Percentiles rank a stretch among this genome's conserved stretches.
phyloP scores from a whole-genome alignment of 2,797 vertebrate genomes.

The Toxotes lorentzi region DNA sequence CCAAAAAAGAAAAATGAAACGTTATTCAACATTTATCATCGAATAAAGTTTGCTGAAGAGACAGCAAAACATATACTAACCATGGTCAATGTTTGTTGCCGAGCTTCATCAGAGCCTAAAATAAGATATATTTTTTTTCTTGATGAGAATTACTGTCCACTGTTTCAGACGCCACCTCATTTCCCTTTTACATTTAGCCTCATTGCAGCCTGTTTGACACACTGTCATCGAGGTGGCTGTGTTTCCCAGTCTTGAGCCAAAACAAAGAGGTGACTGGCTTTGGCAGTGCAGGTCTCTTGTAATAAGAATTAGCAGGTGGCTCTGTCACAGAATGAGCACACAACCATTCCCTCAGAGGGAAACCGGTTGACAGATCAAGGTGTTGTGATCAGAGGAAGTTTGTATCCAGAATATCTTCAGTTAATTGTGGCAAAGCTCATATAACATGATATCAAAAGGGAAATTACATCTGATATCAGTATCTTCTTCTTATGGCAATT shows the following conservation, averaged over 20 bases:
- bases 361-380: not conserved
- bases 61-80: not conserved
- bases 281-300: not conserved
- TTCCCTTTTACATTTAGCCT: not conserved
- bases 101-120: constrained; percentile 3
- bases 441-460: not conserved
- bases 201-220: not conserved
- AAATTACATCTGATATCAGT: not conserved
- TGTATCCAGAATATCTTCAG: constrained; percentile 1
- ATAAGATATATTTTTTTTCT: not conserved
- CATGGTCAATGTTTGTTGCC: not conserved
- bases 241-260: not conserved
- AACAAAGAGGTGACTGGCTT: not conserved
- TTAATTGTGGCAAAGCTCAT: not conserved
- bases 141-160: not conserved
- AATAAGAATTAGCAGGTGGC: not conserved
- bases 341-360: not conserved
- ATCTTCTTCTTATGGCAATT: not conserved
- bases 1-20: not conserved
- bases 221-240: not conserved
- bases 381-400: constrained; percentile 2
- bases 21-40: not conserved
- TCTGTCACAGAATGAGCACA: not conserved
- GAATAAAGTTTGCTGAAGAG: not conserved
- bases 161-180: not conserved